Base-by-base conservation (phyloP, 2,888 invertebrate genomes). In the Drosophila hamatofila region DNA sequence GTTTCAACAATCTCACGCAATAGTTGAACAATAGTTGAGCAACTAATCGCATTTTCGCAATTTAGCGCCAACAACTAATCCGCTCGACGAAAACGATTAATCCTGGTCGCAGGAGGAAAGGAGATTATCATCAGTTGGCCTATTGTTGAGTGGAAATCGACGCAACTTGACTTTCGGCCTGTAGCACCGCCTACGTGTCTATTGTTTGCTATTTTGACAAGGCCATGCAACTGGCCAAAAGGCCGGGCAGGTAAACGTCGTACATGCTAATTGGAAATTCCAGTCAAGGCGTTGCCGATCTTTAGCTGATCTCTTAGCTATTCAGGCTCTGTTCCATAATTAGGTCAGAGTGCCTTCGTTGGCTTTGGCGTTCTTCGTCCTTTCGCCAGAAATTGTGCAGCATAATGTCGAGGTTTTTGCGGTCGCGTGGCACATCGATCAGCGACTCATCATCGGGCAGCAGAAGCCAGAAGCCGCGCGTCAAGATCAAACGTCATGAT, bases 361-460 rank as follows among this genome's bases (percentile, higher is more conserved):
- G 56, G 21, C 21, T 21, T 42, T 21, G 11, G 41, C 56, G 37
- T 63, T n/a, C 9, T 33, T 51, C 52, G 33, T 39, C 77, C 70
- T 81, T 91, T 86, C 86, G 61, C 74, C 64, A 52, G 81, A 88
- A 83, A 83, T 78, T 79, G 54, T 70, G 78, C 83, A 84, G 74
- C 74, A 79, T 70, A 77, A 75, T 75, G 71, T 69, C 72, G 64
- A 67, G 33, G n/a, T 25, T 70, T 72, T 81, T 84, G 91, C 89
- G 90, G 92, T 92, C 92, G 92, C 92, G 92, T 92, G 92, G 92
- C 92, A 92, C 74, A 85, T 85, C 89, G 81, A 88, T 90, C 89
- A 89, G 81, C 30, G 52, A 57, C 33, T 67, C 75, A 41, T 79
- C 64, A 56, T 51, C 37, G 60, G 64, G 70, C 72, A 55, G 27